phyloP scores from a whole-genome alignment of 2,888 invertebrate species.

The Callimorpha dominula region DNA sequence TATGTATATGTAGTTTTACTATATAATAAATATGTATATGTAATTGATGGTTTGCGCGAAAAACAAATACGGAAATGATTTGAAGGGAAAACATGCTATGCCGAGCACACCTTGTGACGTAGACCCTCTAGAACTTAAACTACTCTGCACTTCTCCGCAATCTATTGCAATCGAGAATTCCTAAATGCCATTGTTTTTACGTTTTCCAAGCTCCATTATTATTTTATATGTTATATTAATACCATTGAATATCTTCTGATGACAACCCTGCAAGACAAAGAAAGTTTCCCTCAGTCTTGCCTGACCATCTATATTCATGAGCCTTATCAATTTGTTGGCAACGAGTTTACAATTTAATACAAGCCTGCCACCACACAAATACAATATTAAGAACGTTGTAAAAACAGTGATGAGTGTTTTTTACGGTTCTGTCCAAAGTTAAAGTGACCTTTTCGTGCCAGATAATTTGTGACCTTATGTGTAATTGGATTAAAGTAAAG shows the following conservation, averaged over 20 bases:
- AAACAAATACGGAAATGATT: no score
- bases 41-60: no score
- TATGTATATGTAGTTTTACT: no score
- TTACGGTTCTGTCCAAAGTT: conserved; percentile 11
- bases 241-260: not conserved
- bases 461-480: not conserved
- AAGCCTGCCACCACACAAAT: conserved; percentile 70
- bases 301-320: conserved; percentile 74
- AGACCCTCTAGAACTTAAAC: no score
- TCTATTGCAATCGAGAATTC: no score
- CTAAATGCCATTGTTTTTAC: no score
- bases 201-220: no score
- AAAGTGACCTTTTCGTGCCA: conserved; percentile 8
- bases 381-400: conserved; percentile 41
- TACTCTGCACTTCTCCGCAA: no score
- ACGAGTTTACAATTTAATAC: conserved; percentile 69
- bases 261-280: conserved; percentile 57
- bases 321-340: conserved; percentile 76
- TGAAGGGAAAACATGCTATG: no score
- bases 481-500: not conserved
- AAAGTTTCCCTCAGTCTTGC: conserved; percentile 55
- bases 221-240: no score
- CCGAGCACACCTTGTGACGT: no score
- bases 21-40: no score
- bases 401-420: not conserved